Conservation (phyloP, 2,797 vertebrate species). For the Mastacembelus armatus region DNA sequence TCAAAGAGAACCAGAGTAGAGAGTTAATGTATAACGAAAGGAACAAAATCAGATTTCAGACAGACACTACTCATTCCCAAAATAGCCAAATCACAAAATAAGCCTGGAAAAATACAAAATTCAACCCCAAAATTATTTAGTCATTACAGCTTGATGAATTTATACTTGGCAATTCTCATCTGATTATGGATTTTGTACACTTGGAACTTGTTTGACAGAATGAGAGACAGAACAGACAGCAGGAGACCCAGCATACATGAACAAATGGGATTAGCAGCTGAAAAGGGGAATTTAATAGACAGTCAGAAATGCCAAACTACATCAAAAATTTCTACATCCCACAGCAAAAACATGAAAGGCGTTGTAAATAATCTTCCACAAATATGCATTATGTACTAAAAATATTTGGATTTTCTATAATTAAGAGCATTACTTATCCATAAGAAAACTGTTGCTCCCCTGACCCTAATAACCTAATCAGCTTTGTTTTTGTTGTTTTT, state of each 20-base stretch:
- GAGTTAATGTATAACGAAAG: slow-evolving; percentile 54
- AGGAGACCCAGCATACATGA: slow-evolving; percentile 47
- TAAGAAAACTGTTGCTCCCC: background rate
- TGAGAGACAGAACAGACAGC: slow-evolving; percentile 54
- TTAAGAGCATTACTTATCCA: background rate
- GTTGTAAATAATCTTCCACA: background rate
- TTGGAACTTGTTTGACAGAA: slow-evolving; percentile 42
- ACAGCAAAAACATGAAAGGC: slow-evolving; percentile 12
- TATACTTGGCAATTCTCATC: slow-evolving; percentile 20
- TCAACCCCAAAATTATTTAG: slow-evolving; percentile 33
- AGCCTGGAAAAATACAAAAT: slow-evolving; percentile 48
- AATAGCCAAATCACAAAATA: slow-evolving; percentile 36
- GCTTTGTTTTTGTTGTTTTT: too few species aligned
- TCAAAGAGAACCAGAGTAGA: slow-evolving; percentile 44
- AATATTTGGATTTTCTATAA: background rate
- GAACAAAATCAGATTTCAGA: slow-evolving; percentile 40
- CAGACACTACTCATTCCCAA: slow-evolving; percentile 24
- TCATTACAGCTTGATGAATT: slow-evolving; percentile 14
- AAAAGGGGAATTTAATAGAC: slow-evolving; percentile 42
- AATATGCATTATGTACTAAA: background rate
- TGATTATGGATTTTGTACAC: slow-evolving; percentile 13
- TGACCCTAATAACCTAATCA: too few species aligned
- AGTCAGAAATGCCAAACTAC: slow-evolving; percentile 36
- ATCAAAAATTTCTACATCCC: slow-evolving; percentile 4
- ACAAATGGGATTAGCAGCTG: slow-evolving; percentile 47